A percentile compares a stretch with the other conserved stretches of the same genome.
Conservation (phyloP, 1,140 invertebrate species). For the Caenorhabditis briggsae region DNA sequence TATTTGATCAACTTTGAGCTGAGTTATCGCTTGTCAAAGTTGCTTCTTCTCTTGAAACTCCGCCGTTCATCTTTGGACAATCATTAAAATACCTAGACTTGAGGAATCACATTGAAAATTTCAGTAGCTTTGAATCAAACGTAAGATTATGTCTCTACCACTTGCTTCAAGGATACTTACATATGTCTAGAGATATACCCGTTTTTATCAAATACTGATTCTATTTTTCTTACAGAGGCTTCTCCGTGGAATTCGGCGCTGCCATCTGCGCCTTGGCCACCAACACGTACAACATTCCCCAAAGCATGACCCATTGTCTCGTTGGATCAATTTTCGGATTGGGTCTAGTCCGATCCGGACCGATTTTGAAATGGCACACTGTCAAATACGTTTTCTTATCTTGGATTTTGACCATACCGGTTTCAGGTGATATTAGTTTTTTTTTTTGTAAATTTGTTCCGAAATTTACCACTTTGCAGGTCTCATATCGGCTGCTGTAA, state of each 20-base stretch:
- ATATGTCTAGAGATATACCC: too few relatives aligned
- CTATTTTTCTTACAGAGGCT: slow-evolving; percentile 68
- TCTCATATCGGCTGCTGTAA: slow-evolving; percentile 64
- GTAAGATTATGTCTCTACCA: too few relatives aligned
- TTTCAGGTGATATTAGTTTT: slow-evolving; percentile 82
- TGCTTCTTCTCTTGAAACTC: too few relatives aligned
- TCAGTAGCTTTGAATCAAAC: too few relatives aligned
- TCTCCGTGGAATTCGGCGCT: slow-evolving; percentile 76
- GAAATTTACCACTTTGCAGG: slow-evolving; percentile 26
- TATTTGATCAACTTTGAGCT: too few relatives aligned
- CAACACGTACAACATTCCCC: slow-evolving; percentile 93
- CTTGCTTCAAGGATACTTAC: too few relatives aligned
- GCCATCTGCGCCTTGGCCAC: slow-evolving; percentile 88
- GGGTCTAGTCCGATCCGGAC: slow-evolving; percentile 70
- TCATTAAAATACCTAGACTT: too few relatives aligned
- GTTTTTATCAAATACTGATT: background rate
- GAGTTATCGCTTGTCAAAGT: too few relatives aligned
- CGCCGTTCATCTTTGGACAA: too few relatives aligned
- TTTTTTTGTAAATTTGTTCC: background rate
- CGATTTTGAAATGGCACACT: slow-evolving; percentile 76
- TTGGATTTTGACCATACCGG: slow-evolving; percentile 94
- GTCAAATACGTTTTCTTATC: slow-evolving; percentile 91
- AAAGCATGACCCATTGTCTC: slow-evolving; percentile 98
- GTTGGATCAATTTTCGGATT: slow-evolving; percentile 81
- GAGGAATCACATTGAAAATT: too few relatives aligned